phyloP scores from a whole-genome alignment of 2,113 vertebrate species.

The Macaca mulatta region DNA sequence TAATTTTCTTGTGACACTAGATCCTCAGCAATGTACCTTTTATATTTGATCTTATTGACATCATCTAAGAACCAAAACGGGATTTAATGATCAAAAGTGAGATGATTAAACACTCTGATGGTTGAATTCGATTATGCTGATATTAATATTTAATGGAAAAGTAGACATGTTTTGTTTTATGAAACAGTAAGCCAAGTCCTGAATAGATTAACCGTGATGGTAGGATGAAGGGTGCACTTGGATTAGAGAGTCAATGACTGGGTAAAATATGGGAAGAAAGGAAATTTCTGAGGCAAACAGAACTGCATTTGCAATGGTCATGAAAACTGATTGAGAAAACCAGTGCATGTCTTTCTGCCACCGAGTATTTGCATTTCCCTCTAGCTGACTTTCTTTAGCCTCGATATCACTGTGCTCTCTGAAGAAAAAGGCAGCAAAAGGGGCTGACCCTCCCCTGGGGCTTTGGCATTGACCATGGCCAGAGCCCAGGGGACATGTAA shows the following conservation, averaged over 20 bases:
- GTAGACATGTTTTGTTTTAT: conserved; percentile 73
- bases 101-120: conserved; percentile 59
- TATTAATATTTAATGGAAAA: conserved; percentile 81
- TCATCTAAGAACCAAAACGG: neutral
- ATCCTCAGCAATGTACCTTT: neutral
- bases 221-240: neutral
- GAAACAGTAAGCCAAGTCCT: conserved; percentile 55
- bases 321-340: neutral
- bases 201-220: conserved; percentile 54
- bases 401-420: too few species aligned
- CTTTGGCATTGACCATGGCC: neutral
- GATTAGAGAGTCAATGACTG: neutral
- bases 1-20: neutral
- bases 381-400: neutral
- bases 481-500: neutral
- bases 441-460: neutral
- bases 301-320: neutral
- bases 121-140: conserved; percentile 44
- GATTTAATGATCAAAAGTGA: conserved; percentile 62
- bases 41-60: conserved; percentile 55
- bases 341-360: neutral
- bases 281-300: neutral
- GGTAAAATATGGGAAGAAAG: neutral
- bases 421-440: neutral
- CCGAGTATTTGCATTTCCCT: neutral